Evolutionary conservation across 2,113 vertebrate genomes (phyloP), one percentile per base, ranked within the genome.

Genomic region (Protomyctophum bolini): DNA sequence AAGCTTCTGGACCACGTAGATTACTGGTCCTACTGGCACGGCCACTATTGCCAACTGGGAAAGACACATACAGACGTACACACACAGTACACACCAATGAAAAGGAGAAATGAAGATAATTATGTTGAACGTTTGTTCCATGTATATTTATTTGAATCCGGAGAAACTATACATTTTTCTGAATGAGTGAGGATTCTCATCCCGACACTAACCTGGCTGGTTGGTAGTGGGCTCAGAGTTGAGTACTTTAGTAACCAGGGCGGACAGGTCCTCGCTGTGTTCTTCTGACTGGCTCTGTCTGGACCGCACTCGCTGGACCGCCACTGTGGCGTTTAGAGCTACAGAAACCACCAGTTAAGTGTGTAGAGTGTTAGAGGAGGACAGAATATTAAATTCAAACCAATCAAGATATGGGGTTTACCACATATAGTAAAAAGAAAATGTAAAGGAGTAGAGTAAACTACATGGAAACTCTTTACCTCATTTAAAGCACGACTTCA

Each of bases 281-380:
- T 79, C 80, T 72, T 72, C 76, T 68, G 54, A 83, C 78, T 80
- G 92, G 57, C 75, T 82, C 12, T 48, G 83, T 68, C 88, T 90
- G 33, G 91, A 87, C 50, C 68, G 84, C 51, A 94, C 45, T 81
- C 90, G 94, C 81, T 88, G 86, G 70, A 98, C 91, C 11, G 91
- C 90, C 28, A 15, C 12, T 1, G 96, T 96, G 49, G 93, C 94
- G 86, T 98, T 98, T 57, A 97, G 91, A 63, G 93, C 96, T 95
- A 87, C 51, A 81, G 62, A 73, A 41, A 41, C 33, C 10, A n/a
- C 3, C 2, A 64, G 4, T 7, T 12, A 14, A 9, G 33, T 41
- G 33, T 41, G 33, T 41, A 41, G 33, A 41, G 33, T 2, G 33
- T 41, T 41, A 58, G 3, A 57, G 6, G 15, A 48, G n/a, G 8